Percentiles rank a stretch among this genome's conserved stretches.
These are phyloP conservation scores for Zootermopsis nevadensis DNA, from an alignment of 2,888 invertebrate genomes.

Conservation along the genomic window DNA sequence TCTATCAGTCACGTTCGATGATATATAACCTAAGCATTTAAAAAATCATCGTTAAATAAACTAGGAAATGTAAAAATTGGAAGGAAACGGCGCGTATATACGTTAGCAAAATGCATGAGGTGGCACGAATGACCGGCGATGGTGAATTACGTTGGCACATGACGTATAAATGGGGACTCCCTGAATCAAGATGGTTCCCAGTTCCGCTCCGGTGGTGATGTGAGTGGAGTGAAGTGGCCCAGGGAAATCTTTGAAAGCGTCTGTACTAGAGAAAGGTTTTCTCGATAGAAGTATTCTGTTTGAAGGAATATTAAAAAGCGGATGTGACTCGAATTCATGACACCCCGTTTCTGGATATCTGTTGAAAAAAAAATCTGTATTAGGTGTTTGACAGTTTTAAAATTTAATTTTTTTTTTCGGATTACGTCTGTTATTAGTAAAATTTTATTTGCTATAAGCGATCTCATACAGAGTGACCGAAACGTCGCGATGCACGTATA, in stretches of 20 bases:
- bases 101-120: neutral
- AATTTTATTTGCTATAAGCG: too few species aligned
- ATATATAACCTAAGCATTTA: too few species aligned
- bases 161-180: neutral
- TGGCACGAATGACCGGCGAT: neutral
- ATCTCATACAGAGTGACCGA: too few species aligned
- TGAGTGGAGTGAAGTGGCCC: slow-evolving; percentile 15
- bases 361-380: too few species aligned
- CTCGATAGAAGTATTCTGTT: neutral
- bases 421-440: too few species aligned
- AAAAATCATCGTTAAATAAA: too few species aligned
- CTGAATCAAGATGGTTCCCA: neutral
- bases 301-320: too few species aligned
- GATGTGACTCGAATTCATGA: neutral
- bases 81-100: neutral
- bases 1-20: too few species aligned
- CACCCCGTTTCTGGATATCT: neutral
- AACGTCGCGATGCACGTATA: too few species aligned
- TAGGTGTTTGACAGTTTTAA: too few species aligned
- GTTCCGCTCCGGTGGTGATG: neutral
- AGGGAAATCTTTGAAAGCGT: neutral
- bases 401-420: too few species aligned
- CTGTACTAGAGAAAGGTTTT: neutral
- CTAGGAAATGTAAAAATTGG: neutral
- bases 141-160: neutral